A percentile compares a stretch with the other conserved stretches of the same genome.
Conservation (phyloP, 2,888 invertebrate species). For the Zhuqinia jingwanae region DNA sequence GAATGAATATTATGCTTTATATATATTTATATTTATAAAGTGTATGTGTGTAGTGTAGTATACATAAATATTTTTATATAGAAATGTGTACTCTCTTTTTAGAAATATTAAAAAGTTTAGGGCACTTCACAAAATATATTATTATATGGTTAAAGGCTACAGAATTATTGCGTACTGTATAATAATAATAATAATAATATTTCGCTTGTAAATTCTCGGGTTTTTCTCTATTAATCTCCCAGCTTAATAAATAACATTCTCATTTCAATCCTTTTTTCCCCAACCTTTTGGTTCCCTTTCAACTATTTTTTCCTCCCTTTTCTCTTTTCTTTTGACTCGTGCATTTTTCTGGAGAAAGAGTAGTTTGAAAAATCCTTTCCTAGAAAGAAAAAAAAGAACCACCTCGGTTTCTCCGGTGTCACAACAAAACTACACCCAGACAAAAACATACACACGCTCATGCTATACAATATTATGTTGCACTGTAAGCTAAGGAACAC, state of each 20-base stretch:
- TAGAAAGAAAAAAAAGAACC: constrained; percentile 58
- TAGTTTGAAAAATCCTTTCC: constrained; percentile 52
- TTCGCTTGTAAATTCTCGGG: constrained; percentile 58
- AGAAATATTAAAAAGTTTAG: constrained; percentile 39
- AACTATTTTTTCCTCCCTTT: constrained; percentile 43
- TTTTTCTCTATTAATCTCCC: constrained; percentile 69
- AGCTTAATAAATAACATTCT: constrained; percentile 71
- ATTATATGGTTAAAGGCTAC: constrained; percentile 27
- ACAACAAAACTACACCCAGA: constrained; percentile 32
- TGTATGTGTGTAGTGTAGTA: no score
- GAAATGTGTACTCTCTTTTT: constrained; percentile 2
- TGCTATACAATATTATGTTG: constrained; percentile 27
- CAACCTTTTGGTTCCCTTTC: constrained; percentile 52
- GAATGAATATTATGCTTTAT: not conserved
- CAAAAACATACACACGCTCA: not conserved
- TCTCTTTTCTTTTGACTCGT: constrained; percentile 4
- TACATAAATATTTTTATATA: not conserved
- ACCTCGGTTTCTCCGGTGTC: constrained; percentile 68
- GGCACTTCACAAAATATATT: constrained; percentile 48
- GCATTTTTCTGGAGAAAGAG: constrained; percentile 29
- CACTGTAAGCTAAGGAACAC: constrained; percentile 8
- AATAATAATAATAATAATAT: constrained; percentile 44
- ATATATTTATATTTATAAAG: not conserved
- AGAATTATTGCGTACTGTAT: constrained; percentile 17
- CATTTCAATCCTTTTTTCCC: constrained; percentile 57